Evolutionary conservation across 1,140 invertebrate genomes (phyloP).

Genomic region (Hycleus cichorii): DNA sequence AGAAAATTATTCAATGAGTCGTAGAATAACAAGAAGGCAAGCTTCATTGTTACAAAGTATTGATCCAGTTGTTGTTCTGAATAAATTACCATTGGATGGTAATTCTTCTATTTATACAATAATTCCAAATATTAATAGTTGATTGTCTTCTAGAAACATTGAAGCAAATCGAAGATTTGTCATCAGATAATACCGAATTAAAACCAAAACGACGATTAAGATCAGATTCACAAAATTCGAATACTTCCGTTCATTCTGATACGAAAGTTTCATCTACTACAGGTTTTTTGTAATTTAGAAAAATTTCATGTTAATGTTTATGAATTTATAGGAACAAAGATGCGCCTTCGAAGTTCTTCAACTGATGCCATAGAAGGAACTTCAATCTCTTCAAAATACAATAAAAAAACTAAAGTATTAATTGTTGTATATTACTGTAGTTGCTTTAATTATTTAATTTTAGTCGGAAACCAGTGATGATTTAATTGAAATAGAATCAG

Average conservation of each 20-base stretch:
- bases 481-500: neutral
- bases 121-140: too few species aligned
- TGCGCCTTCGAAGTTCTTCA: neutral
- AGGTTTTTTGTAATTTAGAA: too few species aligned
- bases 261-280: neutral
- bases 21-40: conserved; percentile 1
- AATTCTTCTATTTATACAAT: too few species aligned
- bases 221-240: conserved; percentile 1
- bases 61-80: conserved; percentile 1
- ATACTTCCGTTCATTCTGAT: neutral
- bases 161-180: neutral
- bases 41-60: neutral
- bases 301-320: too few species aligned
- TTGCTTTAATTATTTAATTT: too few species aligned
- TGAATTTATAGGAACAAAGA: neutral
- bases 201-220: neutral
- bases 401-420: neutral
- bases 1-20: conserved; percentile 1
- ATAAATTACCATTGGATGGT: conserved; percentile 2
- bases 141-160: neutral
- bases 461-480: too few species aligned
- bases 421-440: too few species aligned
- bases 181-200: neutral
- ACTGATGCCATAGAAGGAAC: neutral
- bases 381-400: neutral